These are phyloP conservation scores for Brachionus paranguensis DNA, from an alignment of 1,140 invertebrate genomes.

Conservation along the genomic window DNA sequence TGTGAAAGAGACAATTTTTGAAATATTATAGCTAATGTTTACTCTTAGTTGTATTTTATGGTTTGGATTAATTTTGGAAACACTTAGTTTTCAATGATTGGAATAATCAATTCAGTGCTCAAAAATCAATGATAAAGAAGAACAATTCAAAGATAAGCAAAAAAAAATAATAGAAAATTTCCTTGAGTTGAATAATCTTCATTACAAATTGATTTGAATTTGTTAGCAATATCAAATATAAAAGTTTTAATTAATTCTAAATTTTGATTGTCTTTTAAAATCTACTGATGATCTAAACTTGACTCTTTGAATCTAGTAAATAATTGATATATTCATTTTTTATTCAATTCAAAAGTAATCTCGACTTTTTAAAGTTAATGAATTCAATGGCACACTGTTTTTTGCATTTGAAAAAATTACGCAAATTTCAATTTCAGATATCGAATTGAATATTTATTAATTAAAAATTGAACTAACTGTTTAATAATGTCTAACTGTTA, in stretches of 20 bases:
- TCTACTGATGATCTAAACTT: too few relatives aligned
- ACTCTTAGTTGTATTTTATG: not conserved
- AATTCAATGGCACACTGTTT: not conserved
- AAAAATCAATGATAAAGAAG: not conserved
- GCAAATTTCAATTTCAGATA: not conserved
- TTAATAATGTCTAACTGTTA: not conserved
- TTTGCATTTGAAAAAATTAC: not conserved
- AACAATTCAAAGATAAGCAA: not conserved
- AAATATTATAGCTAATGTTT: not conserved
- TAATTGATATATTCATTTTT: too few relatives aligned
- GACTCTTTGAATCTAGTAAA: too few relatives aligned
- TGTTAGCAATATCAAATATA: too few relatives aligned
- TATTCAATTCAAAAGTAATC: too few relatives aligned
- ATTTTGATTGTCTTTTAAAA: too few relatives aligned
- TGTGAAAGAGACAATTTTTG: not conserved
- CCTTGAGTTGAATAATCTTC: not conserved
- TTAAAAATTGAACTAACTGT: not conserved
- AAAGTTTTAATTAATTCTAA: too few relatives aligned
- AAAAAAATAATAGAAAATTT: not conserved
- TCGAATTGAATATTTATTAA: not conserved
- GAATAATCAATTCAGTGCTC: not conserved
- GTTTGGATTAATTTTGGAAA: not conserved
- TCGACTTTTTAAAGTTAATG: not conserved
- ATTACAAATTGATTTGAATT: not conserved
- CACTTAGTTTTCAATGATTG: not conserved